These are phyloP conservation scores for Calliphora vomitoria DNA, from an alignment of 2,888 invertebrate species.

Conservation along the genomic window DNA sequence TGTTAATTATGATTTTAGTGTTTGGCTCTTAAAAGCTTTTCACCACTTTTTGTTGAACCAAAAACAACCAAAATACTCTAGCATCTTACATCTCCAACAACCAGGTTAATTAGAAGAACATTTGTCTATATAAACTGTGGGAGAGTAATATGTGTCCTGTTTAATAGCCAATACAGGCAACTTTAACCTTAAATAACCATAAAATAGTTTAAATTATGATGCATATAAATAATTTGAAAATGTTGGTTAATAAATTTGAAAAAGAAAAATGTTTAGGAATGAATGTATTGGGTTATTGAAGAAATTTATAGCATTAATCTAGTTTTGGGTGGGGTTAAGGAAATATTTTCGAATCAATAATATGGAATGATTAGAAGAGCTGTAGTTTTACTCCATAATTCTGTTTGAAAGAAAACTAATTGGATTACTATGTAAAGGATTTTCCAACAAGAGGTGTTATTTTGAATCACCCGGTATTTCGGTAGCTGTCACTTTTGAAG, in stretches of 20 bases:
- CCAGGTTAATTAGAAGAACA: constrained; percentile 71
- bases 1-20: constrained; percentile 64
- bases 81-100: constrained; percentile 1
- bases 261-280: background rate
- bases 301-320: background rate
- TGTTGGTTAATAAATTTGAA: background rate
- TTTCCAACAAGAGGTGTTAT: too few relatives aligned
- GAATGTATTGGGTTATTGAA: too few relatives aligned
- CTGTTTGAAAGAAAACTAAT: too few relatives aligned
- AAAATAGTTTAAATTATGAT: constrained; percentile 70
- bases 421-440: too few relatives aligned
- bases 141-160: constrained; percentile 50
- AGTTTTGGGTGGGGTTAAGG: too few relatives aligned
- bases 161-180: constrained; percentile 56
- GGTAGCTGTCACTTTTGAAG: too few relatives aligned
- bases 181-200: constrained; percentile 70
- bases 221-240: constrained; percentile 7
- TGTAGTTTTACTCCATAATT: too few relatives aligned
- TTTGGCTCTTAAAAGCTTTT: constrained; percentile 47
- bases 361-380: too few relatives aligned
- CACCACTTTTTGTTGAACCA: background rate
- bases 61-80: background rate
- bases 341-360: too few relatives aligned
- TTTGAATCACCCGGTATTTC: too few relatives aligned
- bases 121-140: constrained; percentile 52